Conservation (phyloP, 2,797 vertebrate genomes). For the Enteromius unitaeniatus region DNA sequence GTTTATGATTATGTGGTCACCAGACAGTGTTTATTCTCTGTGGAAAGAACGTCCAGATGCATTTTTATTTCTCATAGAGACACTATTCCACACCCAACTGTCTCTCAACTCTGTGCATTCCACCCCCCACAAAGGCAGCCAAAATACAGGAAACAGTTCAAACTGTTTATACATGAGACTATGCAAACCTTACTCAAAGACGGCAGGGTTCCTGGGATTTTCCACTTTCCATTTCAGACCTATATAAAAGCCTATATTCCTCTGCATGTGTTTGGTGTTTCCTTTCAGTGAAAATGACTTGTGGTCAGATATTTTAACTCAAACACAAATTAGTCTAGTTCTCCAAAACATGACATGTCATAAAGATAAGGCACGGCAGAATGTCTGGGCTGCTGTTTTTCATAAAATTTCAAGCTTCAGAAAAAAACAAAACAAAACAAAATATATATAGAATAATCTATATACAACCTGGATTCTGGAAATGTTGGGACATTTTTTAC, state of each 20-base stretch:
- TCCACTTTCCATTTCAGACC: slow-evolving; percentile 7
- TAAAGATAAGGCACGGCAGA: neutral
- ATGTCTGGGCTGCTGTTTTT: neutral
- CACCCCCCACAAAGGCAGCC: slow-evolving; percentile 36
- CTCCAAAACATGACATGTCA: neutral
- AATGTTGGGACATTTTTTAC: no score
- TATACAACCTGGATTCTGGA: no score
- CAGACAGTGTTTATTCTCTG: slow-evolving; percentile 59
- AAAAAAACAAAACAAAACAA: neutral
- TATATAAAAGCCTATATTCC: neutral
- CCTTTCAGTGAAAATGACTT: neutral
- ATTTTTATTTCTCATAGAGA: neutral
- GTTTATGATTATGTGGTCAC: slow-evolving; percentile 48
- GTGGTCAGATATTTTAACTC: slow-evolving; percentile 11
- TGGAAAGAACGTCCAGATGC: slow-evolving; percentile 45
- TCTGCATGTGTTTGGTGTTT: neutral
- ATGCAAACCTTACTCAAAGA: slow-evolving; percentile 27
- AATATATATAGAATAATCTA: no score
- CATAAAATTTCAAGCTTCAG: neutral
- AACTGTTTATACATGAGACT: slow-evolving; percentile 42
- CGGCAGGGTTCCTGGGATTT: slow-evolving; percentile 21
- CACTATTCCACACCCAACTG: slow-evolving; percentile 20
- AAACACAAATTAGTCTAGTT: neutral
- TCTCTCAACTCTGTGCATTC: slow-evolving; percentile 28
- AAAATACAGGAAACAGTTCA: slow-evolving; percentile 38